Percentiles rank a stretch among this genome's conserved stretches.
Conservation (phyloP, 2,888 invertebrate genomes). For the Drosophila villosipedis region DNA sequence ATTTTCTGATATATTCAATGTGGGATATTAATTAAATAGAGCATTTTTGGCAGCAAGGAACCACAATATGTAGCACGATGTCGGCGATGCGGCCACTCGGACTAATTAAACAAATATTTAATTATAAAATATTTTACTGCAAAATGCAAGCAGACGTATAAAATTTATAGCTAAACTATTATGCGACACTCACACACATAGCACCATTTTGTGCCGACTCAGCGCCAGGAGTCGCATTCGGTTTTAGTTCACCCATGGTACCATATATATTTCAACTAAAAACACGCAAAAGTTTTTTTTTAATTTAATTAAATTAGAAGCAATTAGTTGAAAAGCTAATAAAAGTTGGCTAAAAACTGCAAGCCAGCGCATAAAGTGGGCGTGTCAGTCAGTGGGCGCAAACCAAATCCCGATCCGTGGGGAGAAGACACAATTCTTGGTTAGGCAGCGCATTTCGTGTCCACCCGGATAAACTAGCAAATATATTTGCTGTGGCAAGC, state of each 20-base stretch:
- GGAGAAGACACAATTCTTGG: conserved; percentile 32
- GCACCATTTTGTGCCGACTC: conserved; percentile 52
- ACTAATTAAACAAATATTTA: conserved; percentile 80
- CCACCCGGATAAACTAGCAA: conserved; percentile 38
- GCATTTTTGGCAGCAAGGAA: conserved; percentile 33
- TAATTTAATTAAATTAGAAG: conserved; percentile 81
- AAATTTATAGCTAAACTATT: conserved; percentile 78
- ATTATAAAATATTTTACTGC: conserved; percentile 77
- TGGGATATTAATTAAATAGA: conserved; percentile 42
- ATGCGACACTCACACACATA: conserved; percentile 42
- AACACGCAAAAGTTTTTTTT: conserved; percentile 67
- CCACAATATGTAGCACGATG: conserved; percentile 29
- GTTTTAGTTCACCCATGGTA: conserved; percentile 24
- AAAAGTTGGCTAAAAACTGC: conserved; percentile 73
- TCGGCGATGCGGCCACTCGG: conserved; percentile 51
- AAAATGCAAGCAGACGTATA: conserved; percentile 69
- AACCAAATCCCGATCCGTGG: conserved; percentile 3
- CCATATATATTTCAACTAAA: conserved; percentile 73
- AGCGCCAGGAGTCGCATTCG: conserved; percentile 38
- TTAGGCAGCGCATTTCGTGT: conserved; percentile 27
- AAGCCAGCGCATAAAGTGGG: conserved; percentile 50
- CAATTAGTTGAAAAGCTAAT: conserved; percentile 79
- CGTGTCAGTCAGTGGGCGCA: conserved; percentile 14
- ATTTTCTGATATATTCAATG: conserved; percentile 33
- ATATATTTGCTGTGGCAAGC: conserved; percentile 53